Percentiles rank a stretch among this genome's conserved stretches.
These are phyloP conservation scores for Trachemys scripta DNA, from an alignment of 2,113 vertebrate species.

Conservation along the genomic window DNA sequence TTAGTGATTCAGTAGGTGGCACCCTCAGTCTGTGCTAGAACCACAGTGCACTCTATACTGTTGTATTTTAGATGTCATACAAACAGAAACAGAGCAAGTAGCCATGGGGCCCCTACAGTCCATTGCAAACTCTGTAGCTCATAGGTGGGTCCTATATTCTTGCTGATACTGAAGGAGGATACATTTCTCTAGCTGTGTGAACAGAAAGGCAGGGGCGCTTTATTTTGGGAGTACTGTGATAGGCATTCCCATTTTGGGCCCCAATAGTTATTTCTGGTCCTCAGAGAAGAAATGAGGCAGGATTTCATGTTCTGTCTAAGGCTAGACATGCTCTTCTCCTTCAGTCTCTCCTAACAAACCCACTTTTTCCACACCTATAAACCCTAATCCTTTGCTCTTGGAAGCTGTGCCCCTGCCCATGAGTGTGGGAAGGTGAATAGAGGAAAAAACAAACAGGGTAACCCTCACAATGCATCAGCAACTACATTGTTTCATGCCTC, in stretches of 20 bases:
- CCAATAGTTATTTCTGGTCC: neutral
- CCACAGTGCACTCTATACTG: neutral
- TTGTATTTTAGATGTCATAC: neutral
- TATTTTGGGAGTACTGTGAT: too few relatives aligned
- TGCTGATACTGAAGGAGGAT: neutral
- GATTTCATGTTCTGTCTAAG: neutral
- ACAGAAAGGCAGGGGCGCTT: neutral
- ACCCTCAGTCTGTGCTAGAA: neutral
- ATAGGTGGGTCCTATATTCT: too few relatives aligned
- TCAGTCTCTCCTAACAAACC: neutral
- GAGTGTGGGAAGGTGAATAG: neutral
- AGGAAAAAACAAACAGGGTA: neutral
- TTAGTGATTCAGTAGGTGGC: neutral
- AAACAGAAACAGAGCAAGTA: neutral
- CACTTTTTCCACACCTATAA: neutral
- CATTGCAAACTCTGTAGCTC: neutral
- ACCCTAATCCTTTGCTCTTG: neutral
- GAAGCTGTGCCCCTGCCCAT: neutral
- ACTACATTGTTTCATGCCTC: neutral
- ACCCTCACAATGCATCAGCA: neutral
- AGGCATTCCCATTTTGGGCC: too few relatives aligned
- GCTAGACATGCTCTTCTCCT: neutral
- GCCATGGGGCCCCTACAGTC: neutral
- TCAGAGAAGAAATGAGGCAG: neutral
- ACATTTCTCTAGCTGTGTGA: neutral